These are phyloP conservation scores for Agrochola lychnidis DNA, from an alignment of 2,888 invertebrate genomes.

Conservation along the genomic window DNA sequence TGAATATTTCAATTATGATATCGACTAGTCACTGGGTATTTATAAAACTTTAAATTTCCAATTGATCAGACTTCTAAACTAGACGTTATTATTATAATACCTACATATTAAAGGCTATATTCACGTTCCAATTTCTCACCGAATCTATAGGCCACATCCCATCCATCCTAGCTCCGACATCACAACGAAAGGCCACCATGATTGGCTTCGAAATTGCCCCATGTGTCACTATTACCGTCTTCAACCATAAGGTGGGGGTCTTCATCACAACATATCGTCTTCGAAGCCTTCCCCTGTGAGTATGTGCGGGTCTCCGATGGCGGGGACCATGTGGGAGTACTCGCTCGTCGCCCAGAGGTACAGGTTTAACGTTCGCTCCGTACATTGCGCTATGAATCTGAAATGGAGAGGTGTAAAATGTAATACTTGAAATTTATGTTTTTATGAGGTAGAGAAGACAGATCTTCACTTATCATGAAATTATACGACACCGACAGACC, in stretches of 20 bases:
- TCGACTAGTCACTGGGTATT: background rate
- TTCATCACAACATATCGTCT: conserved; percentile 79
- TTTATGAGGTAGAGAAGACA: background rate
- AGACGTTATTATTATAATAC: background rate
- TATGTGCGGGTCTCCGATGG: conserved; percentile 89
- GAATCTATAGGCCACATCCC: background rate
- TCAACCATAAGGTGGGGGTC: background rate
- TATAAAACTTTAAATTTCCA: background rate
- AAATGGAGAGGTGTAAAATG: conserved; percentile 49
- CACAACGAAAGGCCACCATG: background rate
- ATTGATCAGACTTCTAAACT: conserved; percentile 24
- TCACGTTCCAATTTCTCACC: conserved; percentile 10
- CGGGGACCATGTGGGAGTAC: conserved; percentile 92
- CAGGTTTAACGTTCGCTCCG: conserved; percentile 96
- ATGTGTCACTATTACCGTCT: background rate
- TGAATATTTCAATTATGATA: background rate
- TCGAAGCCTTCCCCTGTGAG: conserved; percentile 82
- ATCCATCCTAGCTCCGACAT: background rate
- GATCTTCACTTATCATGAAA: background rate
- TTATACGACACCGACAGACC: no score
- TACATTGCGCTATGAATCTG: conserved; percentile 98
- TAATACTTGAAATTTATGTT: background rate
- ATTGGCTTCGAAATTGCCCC: background rate
- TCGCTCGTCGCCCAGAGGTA: conserved; percentile 96
- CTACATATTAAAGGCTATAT: background rate